A percentile compares a stretch with the other conserved stretches of the same genome.
phyloP scores from a whole-genome alignment of 2,113 vertebrate species.

The Campylomormyrus numenius region DNA sequence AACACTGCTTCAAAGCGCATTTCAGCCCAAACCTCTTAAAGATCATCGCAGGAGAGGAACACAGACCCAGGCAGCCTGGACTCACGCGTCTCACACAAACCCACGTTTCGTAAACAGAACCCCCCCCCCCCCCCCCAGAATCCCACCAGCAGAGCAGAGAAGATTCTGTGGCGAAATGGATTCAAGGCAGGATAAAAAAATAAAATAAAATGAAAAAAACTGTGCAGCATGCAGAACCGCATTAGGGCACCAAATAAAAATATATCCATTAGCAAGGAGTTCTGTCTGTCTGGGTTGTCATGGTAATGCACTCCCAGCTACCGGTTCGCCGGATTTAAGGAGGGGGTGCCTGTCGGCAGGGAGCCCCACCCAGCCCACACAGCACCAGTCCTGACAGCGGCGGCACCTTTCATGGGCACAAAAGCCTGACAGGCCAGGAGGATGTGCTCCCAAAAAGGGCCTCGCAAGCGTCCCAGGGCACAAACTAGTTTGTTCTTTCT shows the following conservation, averaged over 20 bases:
- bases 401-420: not conserved
- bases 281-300: constrained; percentile 12
- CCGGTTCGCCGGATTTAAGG: not conserved
- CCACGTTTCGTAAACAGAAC: not conserved
- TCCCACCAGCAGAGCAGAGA: not conserved
- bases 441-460: not conserved
- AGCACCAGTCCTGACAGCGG: not conserved
- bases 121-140: not conserved
- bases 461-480: not conserved
- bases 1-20: not conserved
- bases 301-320: not conserved
- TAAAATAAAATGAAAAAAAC: not conserved
- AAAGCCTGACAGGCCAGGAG: not conserved
- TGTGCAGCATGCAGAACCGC: not conserved
- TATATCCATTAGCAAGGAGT: constrained; percentile 1
- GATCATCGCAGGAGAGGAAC: not conserved
- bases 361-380: not conserved
- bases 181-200: not conserved
- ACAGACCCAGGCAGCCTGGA: not conserved
- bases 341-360: not conserved
- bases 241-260: not conserved
- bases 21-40: not conserved
- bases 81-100: not conserved
- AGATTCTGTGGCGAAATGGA: constrained; percentile 1
- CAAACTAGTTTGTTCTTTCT: constrained; percentile 6